A percentile compares a stretch with the other conserved stretches of the same genome.
phyloP scores from a whole-genome alignment of 2,888 invertebrate species.

The Leptothorax acervorum region DNA sequence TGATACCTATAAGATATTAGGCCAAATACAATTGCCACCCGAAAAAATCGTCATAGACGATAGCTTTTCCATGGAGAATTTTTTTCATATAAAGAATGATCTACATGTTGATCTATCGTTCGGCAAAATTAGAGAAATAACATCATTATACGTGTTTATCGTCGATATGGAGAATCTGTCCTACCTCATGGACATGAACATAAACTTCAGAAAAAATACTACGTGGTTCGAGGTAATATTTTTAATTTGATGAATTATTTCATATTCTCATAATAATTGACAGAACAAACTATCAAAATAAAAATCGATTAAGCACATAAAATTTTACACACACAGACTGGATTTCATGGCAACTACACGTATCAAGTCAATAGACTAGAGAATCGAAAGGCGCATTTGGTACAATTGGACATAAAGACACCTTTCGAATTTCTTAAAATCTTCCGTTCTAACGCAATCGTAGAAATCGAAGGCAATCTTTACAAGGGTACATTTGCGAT shows the following conservation, averaged over 20 bases:
- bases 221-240: conserved; percentile 85
- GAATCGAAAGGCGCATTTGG: conserved; percentile 85
- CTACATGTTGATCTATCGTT: conserved; percentile 88
- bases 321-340: conserved; percentile 83
- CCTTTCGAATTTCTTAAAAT: conserved; percentile 86
- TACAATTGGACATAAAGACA: conserved; percentile 86
- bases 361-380: conserved; percentile 81
- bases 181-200: conserved; percentile 86
- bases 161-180: conserved; percentile 84
- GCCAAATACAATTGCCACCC: conserved; percentile 86
- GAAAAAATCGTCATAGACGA: conserved; percentile 88
- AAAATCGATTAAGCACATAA: not conserved
- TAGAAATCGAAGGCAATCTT: conserved; percentile 86
- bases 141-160: conserved; percentile 86
- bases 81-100: conserved; percentile 87
- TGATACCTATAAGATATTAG: conserved; percentile 78
- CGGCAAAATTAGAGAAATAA: conserved; percentile 85
- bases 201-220: conserved; percentile 85
- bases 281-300: not conserved
- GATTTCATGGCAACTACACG: conserved; percentile 87
- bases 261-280: not conserved
- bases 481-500: conserved; percentile 87
- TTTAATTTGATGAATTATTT: not conserved
- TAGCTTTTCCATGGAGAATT: conserved; percentile 86
- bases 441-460: conserved; percentile 85